Evolutionary conservation across 2,113 vertebrate genomes (phyloP), one percentile per base, ranked within the genome.

Genomic region (Excalfactoria chinensis): DNA sequence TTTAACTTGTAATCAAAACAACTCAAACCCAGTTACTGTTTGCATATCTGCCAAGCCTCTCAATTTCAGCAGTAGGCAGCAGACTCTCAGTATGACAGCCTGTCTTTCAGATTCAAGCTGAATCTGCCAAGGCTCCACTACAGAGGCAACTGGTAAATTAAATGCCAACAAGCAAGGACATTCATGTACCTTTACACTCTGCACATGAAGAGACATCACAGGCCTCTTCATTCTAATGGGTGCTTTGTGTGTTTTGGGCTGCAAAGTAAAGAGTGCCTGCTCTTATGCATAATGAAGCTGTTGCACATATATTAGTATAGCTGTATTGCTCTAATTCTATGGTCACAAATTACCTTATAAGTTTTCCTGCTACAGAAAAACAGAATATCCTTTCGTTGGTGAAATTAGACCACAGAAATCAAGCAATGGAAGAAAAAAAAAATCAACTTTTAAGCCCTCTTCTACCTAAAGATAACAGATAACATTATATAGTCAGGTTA

Each of bases 1-100:
- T 98, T 98, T 98, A 98, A 98, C 98, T 98, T 97, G 97, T 98
- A 98, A 98, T 98, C 98, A 98, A 98, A 98, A 98, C 98, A 98
- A 98, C 98, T 98, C 98, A 98, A 98, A 98, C 97, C 98, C 97
- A 97, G 98, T 98, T 98, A 98, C 97, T 98, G 97, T 98, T 98
- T 98, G 97, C 97, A 95, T 98, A 97, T 96, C 97, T 98, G 98
- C 98, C 98, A 98, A 98, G 97, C 95, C 97, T 97, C 98, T 98
- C 97, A 97, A 97, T 98, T 98, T 97, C 97, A 98, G 97, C 97
- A 97, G 97, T 97, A 97, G 97, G 97, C 98, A 98, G 97, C 97
- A 97, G 97, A 97, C 97, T 98, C 96, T 94, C 91, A 88, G 92
- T 95, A 96, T 98, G 98, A 98, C 98, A 98, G 97, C 95, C 97